Evolutionary conservation across 2,113 vertebrate species (phyloP).

Genomic region (Cricetomys ansorgei): DNA sequence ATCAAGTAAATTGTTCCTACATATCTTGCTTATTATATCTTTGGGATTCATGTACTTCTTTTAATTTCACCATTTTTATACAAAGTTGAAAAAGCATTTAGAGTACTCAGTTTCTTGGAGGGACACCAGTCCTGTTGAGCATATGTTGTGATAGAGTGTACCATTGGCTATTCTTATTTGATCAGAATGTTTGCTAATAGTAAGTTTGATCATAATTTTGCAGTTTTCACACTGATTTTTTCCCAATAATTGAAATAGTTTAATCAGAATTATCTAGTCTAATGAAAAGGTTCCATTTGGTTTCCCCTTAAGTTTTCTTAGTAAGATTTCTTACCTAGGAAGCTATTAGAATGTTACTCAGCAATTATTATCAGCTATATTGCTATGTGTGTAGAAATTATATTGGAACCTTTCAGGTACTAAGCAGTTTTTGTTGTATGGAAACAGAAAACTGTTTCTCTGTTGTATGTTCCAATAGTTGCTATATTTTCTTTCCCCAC

Average conservation of each 20-base stretch:
- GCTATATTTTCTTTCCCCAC: not conserved
- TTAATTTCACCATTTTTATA: constrained; percentile 18
- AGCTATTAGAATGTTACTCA: constrained; percentile 39
- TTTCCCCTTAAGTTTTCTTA: constrained; percentile 63
- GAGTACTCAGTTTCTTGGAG: not conserved
- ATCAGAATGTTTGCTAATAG: fast-evolving
- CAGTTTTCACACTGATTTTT: not conserved
- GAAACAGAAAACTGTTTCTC: not conserved
- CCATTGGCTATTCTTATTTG: not conserved
- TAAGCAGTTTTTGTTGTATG: constrained; percentile 28
- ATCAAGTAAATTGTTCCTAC: constrained; percentile 15
- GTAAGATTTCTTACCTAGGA: constrained; percentile 43
- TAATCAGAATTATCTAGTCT: not conserved
- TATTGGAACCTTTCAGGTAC: constrained; percentile 27
- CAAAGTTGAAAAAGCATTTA: not conserved
- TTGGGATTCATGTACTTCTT: not conserved
- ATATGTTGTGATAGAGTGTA: not conserved
- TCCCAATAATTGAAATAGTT: not conserved
- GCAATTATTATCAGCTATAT: constrained; percentile 22
- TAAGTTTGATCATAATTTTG: not conserved
- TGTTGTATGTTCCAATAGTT: not conserved
- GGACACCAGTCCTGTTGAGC: not conserved
- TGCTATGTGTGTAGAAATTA: not conserved
- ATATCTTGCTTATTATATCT: constrained; percentile 30
- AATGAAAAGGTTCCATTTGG: constrained; percentile 54